Evolutionary conservation across 2,888 invertebrate species (phyloP).

Genomic region (Eugnorisma glareosa): DNA sequence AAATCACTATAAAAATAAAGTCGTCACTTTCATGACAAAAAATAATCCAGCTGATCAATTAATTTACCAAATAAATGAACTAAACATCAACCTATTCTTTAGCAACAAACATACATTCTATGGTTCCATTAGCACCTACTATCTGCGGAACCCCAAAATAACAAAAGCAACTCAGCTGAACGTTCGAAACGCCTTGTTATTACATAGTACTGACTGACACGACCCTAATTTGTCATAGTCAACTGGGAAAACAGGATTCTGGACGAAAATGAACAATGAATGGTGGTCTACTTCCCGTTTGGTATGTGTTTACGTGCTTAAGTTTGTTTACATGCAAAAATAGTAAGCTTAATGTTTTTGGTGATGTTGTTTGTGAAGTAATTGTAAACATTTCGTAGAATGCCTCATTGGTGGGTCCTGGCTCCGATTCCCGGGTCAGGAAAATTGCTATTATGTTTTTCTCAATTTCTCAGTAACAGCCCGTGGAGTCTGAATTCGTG

Average conservation of each 20-base stretch:
- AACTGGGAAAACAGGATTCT: slow-evolving; percentile 19
- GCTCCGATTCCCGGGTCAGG: too few species aligned
- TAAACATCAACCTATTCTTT: neutral
- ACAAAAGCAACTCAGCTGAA: slow-evolving; percentile 30
- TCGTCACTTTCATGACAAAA: neutral
- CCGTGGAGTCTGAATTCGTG: too few species aligned
- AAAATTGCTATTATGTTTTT: too few species aligned
- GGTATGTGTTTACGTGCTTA: neutral
- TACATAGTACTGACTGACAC: slow-evolving; percentile 28
- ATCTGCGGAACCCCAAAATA: slow-evolving; percentile 19
- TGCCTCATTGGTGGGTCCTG: too few species aligned
- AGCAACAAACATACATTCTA: neutral
- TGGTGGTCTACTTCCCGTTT: neutral
- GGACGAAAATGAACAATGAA: slow-evolving; percentile 34
- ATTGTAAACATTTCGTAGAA: too few species aligned
- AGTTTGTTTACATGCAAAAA: neutral
- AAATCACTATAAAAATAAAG: too few species aligned
- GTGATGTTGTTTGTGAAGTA: too few species aligned
- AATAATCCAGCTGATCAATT: neutral
- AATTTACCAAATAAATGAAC: neutral
- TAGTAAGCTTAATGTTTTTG: neutral
- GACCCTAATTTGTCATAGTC: slow-evolving; percentile 62
- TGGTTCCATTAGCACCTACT: slow-evolving; percentile 12
- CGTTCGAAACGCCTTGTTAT: slow-evolving; percentile 29
- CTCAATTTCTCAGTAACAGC: too few species aligned